These are phyloP conservation scores for Athripsodes cinereus DNA, from an alignment of 2,888 invertebrate species.

Conservation along the genomic window DNA sequence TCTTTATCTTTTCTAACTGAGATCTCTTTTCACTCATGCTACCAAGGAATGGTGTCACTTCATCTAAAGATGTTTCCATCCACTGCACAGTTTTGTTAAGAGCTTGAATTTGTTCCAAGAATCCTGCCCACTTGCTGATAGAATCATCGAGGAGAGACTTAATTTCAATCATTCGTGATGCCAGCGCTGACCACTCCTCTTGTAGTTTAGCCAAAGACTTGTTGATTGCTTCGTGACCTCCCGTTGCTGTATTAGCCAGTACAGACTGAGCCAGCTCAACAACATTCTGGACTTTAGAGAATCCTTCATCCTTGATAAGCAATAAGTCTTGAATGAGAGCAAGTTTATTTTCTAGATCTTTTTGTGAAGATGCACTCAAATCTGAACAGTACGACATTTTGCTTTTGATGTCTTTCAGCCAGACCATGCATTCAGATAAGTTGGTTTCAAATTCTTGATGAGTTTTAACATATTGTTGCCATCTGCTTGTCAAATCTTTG, in stretches of 20 bases:
- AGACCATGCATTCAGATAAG: conserved; percentile 71
- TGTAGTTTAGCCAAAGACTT: conserved; percentile 75
- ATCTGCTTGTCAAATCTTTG: conserved; percentile 83
- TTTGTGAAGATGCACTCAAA: conserved; percentile 71
- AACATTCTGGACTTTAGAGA: conserved; percentile 77
- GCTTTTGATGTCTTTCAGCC: conserved; percentile 76
- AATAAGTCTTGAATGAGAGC: conserved; percentile 80
- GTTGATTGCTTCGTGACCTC: conserved; percentile 83
- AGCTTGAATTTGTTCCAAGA: conserved; percentile 81
- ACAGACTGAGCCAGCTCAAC: conserved; percentile 90
- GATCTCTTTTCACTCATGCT: conserved; percentile 81
- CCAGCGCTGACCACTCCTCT: conserved; percentile 83
- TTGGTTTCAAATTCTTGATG: conserved; percentile 85
- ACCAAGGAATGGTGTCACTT: conserved; percentile 68
- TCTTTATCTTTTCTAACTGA: conserved; percentile 79
- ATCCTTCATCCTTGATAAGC: conserved; percentile 90
- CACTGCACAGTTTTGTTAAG: conserved; percentile 76
- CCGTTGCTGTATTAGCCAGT: conserved; percentile 82
- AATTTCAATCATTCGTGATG: conserved; percentile 84
- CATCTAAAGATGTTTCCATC: conserved; percentile 67
- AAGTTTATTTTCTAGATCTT: conserved; percentile 79
- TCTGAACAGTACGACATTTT: conserved; percentile 86
- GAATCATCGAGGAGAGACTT: conserved; percentile 83
- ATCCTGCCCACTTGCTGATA: conserved; percentile 86
- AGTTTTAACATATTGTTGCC: conserved; percentile 85